Percentiles rank a stretch among this genome's conserved stretches.
These are phyloP conservation scores for Volucella zonaria DNA, from an alignment of 2,888 invertebrate species.

Conservation along the genomic window DNA sequence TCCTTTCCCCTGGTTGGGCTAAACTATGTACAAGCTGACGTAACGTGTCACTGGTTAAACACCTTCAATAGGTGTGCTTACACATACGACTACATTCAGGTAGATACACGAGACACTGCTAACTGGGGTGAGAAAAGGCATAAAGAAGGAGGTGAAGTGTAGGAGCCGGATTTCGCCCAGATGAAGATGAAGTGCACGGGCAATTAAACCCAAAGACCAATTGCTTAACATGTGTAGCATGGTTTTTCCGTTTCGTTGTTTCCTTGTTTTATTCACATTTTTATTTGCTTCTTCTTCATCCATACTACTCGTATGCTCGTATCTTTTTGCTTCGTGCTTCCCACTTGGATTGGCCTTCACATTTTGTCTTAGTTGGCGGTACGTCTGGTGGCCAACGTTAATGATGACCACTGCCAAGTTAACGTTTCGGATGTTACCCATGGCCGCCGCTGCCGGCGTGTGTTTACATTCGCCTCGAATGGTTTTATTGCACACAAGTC, in stretches of 20 bases:
- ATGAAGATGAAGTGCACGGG: constrained; percentile 70
- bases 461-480: constrained; percentile 70
- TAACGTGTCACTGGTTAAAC: constrained; percentile 63
- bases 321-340: constrained; percentile 13
- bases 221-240: constrained; percentile 71
- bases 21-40: constrained; percentile 54
- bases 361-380: constrained; percentile 46
- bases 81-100: constrained; percentile 5
- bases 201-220: constrained; percentile 72
- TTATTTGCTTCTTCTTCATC: constrained; percentile 40
- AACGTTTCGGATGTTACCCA: constrained; percentile 65
- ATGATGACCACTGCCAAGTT: constrained; percentile 75
- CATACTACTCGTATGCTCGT: too few relatives aligned
- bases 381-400: constrained; percentile 68
- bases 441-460: constrained; percentile 39
- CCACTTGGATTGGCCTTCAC: constrained; percentile 29
- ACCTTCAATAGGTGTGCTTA: constrained; percentile 46
- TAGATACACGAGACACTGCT: not conserved
- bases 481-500: constrained; percentile 66
- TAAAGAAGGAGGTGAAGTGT: constrained; percentile 22
- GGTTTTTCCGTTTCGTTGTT: constrained; percentile 43
- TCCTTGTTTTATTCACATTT: constrained; percentile 9
- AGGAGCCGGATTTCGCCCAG: constrained; percentile 36
- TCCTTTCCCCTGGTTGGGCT: constrained; percentile 2
- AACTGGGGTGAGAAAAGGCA: constrained; percentile 3